Percentiles rank a stretch among this genome's conserved stretches.
Evolutionary conservation across 2,797 vertebrate genomes (phyloP).

Genomic region (Cheirogaleus major): DNA sequence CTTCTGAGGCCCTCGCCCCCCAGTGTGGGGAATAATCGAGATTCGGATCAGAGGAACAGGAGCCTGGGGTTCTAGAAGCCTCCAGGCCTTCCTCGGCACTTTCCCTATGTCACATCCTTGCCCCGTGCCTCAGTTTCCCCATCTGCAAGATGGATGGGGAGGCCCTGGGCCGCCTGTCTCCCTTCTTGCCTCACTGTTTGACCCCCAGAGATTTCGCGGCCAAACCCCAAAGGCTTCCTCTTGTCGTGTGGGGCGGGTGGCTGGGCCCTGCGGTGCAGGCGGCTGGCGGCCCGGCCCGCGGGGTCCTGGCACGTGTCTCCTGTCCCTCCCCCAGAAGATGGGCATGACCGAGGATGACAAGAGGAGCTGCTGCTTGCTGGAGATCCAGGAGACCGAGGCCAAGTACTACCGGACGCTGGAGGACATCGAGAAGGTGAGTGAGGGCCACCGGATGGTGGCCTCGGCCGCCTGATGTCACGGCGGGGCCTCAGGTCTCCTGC

Average conservation of each 20-base stretch:
- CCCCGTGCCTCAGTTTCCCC: not conserved
- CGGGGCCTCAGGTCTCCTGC: too few species aligned
- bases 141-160: not conserved
- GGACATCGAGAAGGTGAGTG: conserved; percentile 94
- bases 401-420: conserved; percentile 99
- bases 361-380: conserved; percentile 96
- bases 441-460: accelerated
- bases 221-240: accelerated
- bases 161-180: too few species aligned
- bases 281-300: accelerated
- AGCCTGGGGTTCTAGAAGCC: not conserved
- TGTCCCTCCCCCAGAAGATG: conserved; percentile 91
- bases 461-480: too few species aligned
- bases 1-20: not conserved
- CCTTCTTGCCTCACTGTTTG: accelerated
- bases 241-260: not conserved
- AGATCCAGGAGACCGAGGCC: conserved; percentile 98
- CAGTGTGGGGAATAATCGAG: not conserved
- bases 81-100: accelerated
- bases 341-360: conserved; percentile 99
- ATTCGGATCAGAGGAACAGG: not conserved
- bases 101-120: accelerated
- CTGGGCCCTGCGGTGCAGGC: accelerated
- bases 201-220: accelerated
- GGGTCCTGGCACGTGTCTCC: accelerated